A percentile compares a stretch with the other conserved stretches of the same genome.
Conservation (phyloP, 2,888 invertebrate species). For the Listrodromus nycthemerus region DNA sequence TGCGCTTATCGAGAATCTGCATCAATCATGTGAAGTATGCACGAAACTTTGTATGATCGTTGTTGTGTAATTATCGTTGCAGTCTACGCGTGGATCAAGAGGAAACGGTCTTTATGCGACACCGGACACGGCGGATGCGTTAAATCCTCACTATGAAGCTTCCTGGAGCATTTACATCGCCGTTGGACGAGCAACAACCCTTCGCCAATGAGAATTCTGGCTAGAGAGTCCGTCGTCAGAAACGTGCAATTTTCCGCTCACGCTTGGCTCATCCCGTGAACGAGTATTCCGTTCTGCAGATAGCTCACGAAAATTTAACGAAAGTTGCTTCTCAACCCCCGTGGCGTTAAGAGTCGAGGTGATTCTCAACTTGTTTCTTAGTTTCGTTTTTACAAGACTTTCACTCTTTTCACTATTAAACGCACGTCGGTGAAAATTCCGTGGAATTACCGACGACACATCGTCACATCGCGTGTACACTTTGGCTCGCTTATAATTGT, state of each 20-base stretch:
- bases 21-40: neutral
- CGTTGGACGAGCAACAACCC: constrained; percentile 14
- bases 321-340: constrained; percentile 66
- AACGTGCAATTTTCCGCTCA: constrained; percentile 10
- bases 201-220: neutral
- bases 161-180: neutral
- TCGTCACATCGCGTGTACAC: neutral
- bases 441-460: neutral
- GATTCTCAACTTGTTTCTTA: constrained; percentile 12
- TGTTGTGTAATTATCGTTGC: neutral
- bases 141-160: neutral
- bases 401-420: constrained; percentile 50
- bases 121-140: neutral
- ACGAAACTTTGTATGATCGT: neutral
- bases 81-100: neutral
- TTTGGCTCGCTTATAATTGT: constrained; percentile 49
- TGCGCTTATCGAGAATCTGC: constrained; percentile 4
- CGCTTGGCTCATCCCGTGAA: constrained; percentile 53
- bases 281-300: constrained; percentile 73
- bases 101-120: neutral
- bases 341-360: neutral
- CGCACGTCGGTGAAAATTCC: constrained; percentile 18
- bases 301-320: constrained; percentile 74
- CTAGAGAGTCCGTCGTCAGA: constrained; percentile 1
- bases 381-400: constrained; percentile 42